A percentile compares a stretch with the other conserved stretches of the same genome.
phyloP scores from a whole-genome alignment of 2,797 vertebrate genomes.

The Myotis daubentonii region DNA sequence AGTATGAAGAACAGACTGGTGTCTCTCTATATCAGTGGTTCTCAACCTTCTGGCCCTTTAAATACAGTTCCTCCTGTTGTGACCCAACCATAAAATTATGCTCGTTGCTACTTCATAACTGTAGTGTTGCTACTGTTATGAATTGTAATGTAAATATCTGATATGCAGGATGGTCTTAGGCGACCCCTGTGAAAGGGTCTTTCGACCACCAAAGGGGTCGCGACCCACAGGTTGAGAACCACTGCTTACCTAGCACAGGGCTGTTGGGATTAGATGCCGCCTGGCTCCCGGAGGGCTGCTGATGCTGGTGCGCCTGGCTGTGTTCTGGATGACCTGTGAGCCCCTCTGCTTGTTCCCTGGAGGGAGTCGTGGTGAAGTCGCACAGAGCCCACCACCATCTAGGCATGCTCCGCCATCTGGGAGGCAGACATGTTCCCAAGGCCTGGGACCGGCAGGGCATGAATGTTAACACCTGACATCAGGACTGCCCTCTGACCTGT shows the following conservation, averaged over 20 bases:
- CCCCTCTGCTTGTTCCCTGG: background rate
- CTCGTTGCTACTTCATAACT: too few species aligned
- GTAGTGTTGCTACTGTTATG: too few species aligned
- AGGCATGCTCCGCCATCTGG: constrained; percentile 62
- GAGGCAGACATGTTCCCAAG: constrained; percentile 66
- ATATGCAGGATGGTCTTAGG: too few species aligned
- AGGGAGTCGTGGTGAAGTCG: background rate
- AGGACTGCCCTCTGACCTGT: constrained; percentile 45
- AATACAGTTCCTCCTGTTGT: too few species aligned
- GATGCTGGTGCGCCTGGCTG: background rate
- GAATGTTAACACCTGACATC: constrained; percentile 36
- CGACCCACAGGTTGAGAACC: too few species aligned
- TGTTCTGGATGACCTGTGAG: constrained; percentile 54
- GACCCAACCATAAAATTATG: too few species aligned
- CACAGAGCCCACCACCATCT: background rate
- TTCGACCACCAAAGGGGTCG: too few species aligned
- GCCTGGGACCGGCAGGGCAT: background rate
- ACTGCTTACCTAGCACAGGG: background rate
- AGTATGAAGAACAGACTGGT: background rate
- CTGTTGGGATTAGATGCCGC: background rate
- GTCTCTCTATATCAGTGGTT: background rate
- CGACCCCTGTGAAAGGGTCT: too few species aligned
- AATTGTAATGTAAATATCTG: too few species aligned
- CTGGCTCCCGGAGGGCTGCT: background rate
- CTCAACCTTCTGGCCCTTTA: too few species aligned